Base-by-base conservation (phyloP, 1,140 invertebrate genomes). In the Sesamia nonagrioides region DNA sequence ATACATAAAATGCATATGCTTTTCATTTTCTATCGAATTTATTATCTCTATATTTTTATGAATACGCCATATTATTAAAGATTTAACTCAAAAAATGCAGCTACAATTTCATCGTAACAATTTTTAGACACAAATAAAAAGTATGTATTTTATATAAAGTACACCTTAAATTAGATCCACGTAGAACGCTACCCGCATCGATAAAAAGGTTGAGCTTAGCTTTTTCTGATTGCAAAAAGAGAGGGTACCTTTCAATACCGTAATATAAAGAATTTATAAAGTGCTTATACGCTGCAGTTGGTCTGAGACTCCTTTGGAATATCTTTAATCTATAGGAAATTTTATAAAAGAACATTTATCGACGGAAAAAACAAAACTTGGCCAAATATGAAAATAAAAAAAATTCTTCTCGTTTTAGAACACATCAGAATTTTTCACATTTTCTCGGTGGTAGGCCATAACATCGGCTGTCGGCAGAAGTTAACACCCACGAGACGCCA, bases 121-220 rank as follows among this genome's bases (percentile, higher is more conserved):
- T 61, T 61, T 37, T 35, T 17, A 7, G 11, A 37, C 37, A 61
- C 33, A 40, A 54, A 72, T 72, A 40, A 68, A 54, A 68, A 69
- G 35, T 42, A 60, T 72, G 63, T 80, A 76, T 82, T 81, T 82
- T 83, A 81, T 80, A n/a, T n/a, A n/a, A n/a, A 69, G 48, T 58
- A 81, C 73, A 77, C 73, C 78, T 61, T 84, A 82, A 85, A 85
- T 83, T 83, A 83, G 78, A 85, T 85, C 78, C 69, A 66, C 77
- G 56, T 60, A 77, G 83, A 79, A 85, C 82, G 84, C 77, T 75
- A 77, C 82, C 82, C 82, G 82, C 82, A 85, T 85, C 78, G 68
- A 80, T 75, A 85, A 83, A 82, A 78, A 78, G 82, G 63, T 79
- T 73, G 60, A 45, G 60, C 76, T 61, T 80, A 66, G 78, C 60